These are phyloP conservation scores for Pseudomyrmex gracilis DNA, from an alignment of 1,140 invertebrate genomes.

Conservation along the genomic window DNA sequence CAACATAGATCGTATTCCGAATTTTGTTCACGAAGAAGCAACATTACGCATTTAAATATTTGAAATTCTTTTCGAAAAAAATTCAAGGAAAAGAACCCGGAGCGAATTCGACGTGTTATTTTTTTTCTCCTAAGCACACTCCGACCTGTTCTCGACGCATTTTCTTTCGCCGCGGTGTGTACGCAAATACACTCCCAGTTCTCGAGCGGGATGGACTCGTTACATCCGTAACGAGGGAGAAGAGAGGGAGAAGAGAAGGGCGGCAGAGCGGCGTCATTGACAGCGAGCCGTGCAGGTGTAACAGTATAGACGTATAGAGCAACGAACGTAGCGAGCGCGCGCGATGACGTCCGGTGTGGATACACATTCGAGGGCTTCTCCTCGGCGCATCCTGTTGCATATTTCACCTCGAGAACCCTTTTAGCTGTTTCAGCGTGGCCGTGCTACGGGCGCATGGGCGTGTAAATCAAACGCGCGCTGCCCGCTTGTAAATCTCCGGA, in stretches of 20 bases:
- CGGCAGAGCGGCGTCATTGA: conserved; percentile 12
- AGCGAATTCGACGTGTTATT: not conserved
- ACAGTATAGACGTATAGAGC: not conserved
- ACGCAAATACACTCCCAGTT: conserved; percentile 11
- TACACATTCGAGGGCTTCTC: conserved; percentile 50
- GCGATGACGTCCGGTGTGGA: conserved; percentile 70
- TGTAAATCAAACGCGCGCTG: conserved; percentile 84
- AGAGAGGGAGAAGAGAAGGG: not conserved
- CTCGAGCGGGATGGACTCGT: not conserved
- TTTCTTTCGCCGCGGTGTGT: not conserved
- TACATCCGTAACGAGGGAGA: not conserved
- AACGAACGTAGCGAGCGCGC: conserved; percentile 45
- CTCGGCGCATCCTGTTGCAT: conserved; percentile 79
- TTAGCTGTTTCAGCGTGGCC: conserved; percentile 75
- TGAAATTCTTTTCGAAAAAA: not conserved
- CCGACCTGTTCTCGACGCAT: not conserved
- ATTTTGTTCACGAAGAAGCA: not conserved
- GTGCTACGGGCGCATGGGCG: conserved; percentile 69
- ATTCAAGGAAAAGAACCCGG: not conserved
- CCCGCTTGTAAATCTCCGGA: conserved; percentile 83
- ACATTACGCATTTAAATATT: not conserved
- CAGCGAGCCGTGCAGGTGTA: conserved; percentile 39
- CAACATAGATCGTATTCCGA: no score
- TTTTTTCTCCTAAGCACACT: not conserved
- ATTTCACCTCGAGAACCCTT: conserved; percentile 82